phyloP scores from a whole-genome alignment of 2,797 vertebrate species.

The Meriones psammophilus region DNA sequence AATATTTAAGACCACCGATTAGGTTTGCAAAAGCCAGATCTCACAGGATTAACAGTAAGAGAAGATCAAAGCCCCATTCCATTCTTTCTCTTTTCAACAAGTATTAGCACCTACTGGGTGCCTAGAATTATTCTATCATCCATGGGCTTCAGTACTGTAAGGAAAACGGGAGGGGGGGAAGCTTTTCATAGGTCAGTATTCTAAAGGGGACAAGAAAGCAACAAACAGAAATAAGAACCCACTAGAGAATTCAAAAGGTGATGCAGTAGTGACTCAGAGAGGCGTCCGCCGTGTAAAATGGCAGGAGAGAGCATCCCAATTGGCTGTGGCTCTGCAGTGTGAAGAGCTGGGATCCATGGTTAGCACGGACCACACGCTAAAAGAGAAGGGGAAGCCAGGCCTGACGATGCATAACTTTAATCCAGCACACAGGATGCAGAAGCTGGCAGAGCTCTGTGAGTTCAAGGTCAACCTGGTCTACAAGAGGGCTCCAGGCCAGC shows the following conservation, averaged over 20 bases:
- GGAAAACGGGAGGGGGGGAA: not conserved
- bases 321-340: not conserved
- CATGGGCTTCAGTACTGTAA: not conserved
- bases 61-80: not conserved
- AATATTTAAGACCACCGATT: not conserved
- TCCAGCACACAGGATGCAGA: not conserved
- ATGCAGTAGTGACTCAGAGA: not conserved
- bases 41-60: not conserved
- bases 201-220: not conserved
- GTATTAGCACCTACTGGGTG: not conserved
- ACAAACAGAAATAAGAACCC: not conserved
- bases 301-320: not conserved
- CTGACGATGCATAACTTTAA: not conserved
- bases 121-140: not conserved
- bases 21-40: conserved; percentile 19
- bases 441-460: not conserved
- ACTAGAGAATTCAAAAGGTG: not conserved
- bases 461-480: not conserved
- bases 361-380: not conserved
- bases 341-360: not conserved
- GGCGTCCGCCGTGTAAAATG: no score
- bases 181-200: not conserved
- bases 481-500: not conserved
- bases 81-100: conserved; percentile 1
- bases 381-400: not conserved